These are phyloP conservation scores for Chloroceryle inda DNA, from an alignment of 2,797 vertebrate genomes.

Conservation along the genomic window DNA sequence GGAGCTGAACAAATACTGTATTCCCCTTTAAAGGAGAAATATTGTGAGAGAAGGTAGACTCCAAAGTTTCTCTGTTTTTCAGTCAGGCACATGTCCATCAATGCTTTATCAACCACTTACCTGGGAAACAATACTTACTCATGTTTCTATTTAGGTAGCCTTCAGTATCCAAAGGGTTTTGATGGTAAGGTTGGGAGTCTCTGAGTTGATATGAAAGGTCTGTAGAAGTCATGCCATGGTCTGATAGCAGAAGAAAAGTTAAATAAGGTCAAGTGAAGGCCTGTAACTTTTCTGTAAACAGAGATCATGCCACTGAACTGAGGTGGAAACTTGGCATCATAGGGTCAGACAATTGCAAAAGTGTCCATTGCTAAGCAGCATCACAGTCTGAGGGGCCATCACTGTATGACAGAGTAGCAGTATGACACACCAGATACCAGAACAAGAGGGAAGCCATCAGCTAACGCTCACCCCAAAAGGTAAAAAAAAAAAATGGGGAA, in stretches of 20 bases:
- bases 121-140: neutral
- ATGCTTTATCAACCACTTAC: neutral
- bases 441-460: neutral
- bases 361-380: neutral
- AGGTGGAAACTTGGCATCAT: neutral
- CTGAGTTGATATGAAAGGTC: neutral
- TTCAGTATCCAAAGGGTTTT: neutral
- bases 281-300: neutral
- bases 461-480: neutral
- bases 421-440: neutral
- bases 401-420: rapidly evolving
- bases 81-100: too few relatives aligned
- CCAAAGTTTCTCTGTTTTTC: neutral
- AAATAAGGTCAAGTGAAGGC: neutral
- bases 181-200: rapidly evolving
- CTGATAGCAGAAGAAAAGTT: neutral
- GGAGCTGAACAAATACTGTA: neutral
- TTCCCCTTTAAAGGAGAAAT: neutral
- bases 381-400: neutral
- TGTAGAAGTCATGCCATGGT: neutral
- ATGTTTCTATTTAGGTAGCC: neutral
- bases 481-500: neutral
- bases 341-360: neutral
- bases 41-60: neutral
- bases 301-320: neutral